Conservation (phyloP, 2,797 vertebrate species). For the Luscinia megarhynchos region DNA sequence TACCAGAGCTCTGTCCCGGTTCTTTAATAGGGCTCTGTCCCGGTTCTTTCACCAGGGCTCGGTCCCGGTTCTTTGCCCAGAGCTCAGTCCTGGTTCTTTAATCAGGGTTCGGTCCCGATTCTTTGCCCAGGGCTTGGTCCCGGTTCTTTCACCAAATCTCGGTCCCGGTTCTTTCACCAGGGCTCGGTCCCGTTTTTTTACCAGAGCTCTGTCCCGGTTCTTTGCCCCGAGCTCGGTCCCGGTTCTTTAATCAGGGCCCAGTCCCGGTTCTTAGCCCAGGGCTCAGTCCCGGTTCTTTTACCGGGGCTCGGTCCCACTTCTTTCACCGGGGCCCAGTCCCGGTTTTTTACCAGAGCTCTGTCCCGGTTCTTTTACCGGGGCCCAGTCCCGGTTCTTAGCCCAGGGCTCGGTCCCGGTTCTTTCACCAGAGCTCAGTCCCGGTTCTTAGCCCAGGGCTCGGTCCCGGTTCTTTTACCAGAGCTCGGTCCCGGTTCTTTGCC, state of each 20-base stretch:
- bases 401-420: too few species aligned
- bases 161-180: neutral
- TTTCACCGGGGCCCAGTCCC: neutral
- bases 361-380: neutral
- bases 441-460: neutral
- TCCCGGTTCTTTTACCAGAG: neutral
- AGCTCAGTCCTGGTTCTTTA: neutral
- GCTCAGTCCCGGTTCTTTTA: too few species aligned
- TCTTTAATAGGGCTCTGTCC: too few species aligned
- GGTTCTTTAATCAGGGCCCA: too few species aligned
- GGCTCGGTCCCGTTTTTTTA: too few species aligned
- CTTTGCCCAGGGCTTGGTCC: neutral
- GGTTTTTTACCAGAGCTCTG: neutral
- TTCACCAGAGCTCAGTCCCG: neutral
- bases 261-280: neutral
- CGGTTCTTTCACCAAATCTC: neutral
- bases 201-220: too few species aligned
- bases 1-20: too few species aligned
- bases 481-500: too few species aligned
- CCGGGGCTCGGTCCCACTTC: too few species aligned
- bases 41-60: too few species aligned
- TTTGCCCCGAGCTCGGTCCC: too few species aligned
- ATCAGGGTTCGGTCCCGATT: neutral
- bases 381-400: neutral
- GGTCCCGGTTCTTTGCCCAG: neutral